phyloP scores from a whole-genome alignment of 92 coral and sea anemone genomes.

The Phenganax marumi region DNA sequence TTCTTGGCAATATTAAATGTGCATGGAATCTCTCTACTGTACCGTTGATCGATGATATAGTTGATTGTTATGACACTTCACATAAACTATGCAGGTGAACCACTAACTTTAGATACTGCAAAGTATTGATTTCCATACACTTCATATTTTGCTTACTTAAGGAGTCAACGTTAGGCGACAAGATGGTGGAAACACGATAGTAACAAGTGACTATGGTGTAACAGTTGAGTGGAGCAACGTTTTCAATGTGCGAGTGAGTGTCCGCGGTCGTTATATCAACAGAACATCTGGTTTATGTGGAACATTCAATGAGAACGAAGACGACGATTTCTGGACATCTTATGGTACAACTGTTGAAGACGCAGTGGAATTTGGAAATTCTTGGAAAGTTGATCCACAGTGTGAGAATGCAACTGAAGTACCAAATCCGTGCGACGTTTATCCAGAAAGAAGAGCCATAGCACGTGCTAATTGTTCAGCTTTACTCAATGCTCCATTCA shows the following conservation, averaged over 20 bases:
- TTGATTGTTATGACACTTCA: too few species aligned
- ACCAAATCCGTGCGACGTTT: too few species aligned
- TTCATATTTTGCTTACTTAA: too few species aligned
- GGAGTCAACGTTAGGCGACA: background rate
- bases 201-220: background rate
- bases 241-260: slow-evolving; percentile 5
- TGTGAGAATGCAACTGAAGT: too few species aligned
- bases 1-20: too few species aligned
- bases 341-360: too few species aligned
- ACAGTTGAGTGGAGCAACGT: slow-evolving; percentile 6
- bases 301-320: background rate
- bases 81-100: background rate
- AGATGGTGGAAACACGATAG: background rate
- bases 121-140: background rate
- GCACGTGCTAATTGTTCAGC: background rate
- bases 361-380: too few species aligned
- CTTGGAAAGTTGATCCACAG: too few species aligned
- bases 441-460: background rate
- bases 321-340: too few species aligned
- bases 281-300: slow-evolving; percentile 28
- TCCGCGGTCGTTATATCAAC: slow-evolving; percentile 13
- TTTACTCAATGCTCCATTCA: background rate
- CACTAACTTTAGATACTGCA: background rate
- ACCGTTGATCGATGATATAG: too few species aligned
- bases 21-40: too few species aligned